Base-by-base conservation (phyloP, 2,113 vertebrate genomes). In the Sula dactylatra region DNA sequence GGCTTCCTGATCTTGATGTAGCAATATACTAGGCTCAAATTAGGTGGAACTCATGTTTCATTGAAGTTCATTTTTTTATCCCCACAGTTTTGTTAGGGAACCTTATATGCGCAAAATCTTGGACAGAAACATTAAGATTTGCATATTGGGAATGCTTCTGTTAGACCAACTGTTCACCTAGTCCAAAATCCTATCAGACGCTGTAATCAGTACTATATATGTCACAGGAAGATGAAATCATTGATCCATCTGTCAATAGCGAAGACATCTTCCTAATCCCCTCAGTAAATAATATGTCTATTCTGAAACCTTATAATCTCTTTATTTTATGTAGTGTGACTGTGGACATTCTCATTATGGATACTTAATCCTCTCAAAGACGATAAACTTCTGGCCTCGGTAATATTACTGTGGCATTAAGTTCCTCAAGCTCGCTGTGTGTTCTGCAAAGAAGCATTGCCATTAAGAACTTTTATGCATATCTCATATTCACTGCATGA, bases 281-380 rank as follows among this genome's bases (percentile, higher is more conserved):
- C 59, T 91, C 86, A 91, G 44, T 71, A 88, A 89, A 81, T 49
- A 81, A 78, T 22, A 50, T 50, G 31, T 54, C 88, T 92, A 42
- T 69, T 90, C 78, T 74, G 81, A 85, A 96, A 87, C 86, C 16
- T 84, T 82, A 85, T 82, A 87, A 96, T 90, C 77, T 83, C 73
- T 93, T 94, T 84, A 91, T 89, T 6, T 94, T 82, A 79, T 2
- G 1, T 72, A 72, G 56, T 82, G 15, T 72, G 84, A 93, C 91
- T 89, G 56, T 69, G 78, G 84, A 89, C 82, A 82, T 94, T 84
- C 65, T 89, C 73, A 89, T 86, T 93, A 87, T 32, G 84, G 81
- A 82, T 76, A 73, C 40, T 76, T 93, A 95, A 96, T 97, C 84
- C 78, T 93, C 84, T 93, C 82, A 85, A 79, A 69, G 74, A 87